A percentile compares a stretch with the other conserved stretches of the same genome.
phyloP scores from a whole-genome alignment of 2,113 vertebrate species.

The Sinosuthora webbiana region DNA sequence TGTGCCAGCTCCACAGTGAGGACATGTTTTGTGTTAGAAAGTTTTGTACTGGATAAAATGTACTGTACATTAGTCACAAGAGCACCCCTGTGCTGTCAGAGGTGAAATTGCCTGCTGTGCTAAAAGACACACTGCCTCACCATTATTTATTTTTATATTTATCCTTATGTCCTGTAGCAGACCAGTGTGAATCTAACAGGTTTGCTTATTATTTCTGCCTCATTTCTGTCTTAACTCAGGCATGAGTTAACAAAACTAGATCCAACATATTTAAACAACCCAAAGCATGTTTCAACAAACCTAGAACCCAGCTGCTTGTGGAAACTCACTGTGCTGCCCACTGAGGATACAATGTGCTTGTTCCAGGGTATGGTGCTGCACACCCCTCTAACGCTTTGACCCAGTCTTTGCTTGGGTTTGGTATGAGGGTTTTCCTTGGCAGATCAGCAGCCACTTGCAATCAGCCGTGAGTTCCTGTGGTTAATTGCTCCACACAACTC shows the following conservation, averaged over 20 bases:
- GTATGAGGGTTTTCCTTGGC: not conserved
- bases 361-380: not conserved
- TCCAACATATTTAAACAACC: not conserved
- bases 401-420: not conserved
- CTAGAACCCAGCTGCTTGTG: not conserved
- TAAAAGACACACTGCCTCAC: not conserved
- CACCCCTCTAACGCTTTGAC: not conserved
- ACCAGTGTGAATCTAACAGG: not conserved
- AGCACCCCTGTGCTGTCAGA: not conserved
- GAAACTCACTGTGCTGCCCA: not conserved
- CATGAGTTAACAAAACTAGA: not conserved
- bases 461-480: not conserved
- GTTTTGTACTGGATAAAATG: not conserved
- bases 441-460: not conserved
- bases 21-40: accelerated
- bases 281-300: not conserved
- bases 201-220: not conserved
- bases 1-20: not conserved
- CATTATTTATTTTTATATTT: not conserved
- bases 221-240: not conserved
- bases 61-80: not conserved
- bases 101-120: not conserved
- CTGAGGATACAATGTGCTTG: not conserved
- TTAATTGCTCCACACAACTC: constrained; percentile 23
- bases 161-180: not conserved